Base-by-base conservation (phyloP, 2,888 invertebrate genomes). In the Syrphus vitripennis region DNA sequence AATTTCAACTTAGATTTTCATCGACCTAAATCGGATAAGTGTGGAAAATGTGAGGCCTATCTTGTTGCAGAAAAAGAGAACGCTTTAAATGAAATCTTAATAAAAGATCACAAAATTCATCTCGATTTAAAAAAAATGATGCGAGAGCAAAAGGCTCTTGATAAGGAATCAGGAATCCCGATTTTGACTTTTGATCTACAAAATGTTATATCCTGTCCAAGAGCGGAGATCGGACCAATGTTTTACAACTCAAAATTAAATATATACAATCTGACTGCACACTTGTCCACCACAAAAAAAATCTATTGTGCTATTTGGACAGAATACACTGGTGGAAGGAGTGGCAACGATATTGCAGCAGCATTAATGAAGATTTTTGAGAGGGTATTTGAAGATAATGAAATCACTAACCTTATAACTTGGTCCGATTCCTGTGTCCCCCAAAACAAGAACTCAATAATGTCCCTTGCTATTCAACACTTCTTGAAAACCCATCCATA, bases 361-460 rank as follows among this genome's bases (percentile, higher is more conserved):
- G 78, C 65, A 9, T 24, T 75, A 2, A 48, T 65, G 31, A 57
- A 57, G 67, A 67, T 75, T 31, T 53, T 75, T n/a, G 40, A 37
- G 6, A 65, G 55, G 24, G 75, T 67, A 2, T 57, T 57, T 21
- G 65, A 75, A 53, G 42, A 75, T 48, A 77, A 57, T 16, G 40
- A 77, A 5, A 70, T 77, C 12, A 70, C 19, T 4, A 12, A 77
- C 4, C 24, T 61, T 7, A 61, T 63, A 37, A 77, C 77, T 26
- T 70, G 77, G 77, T 61, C 50, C 24, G 61, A 57, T 55, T 77
- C 69, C 9, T 69, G 77, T 26, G 71, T 74, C 4, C 67, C 59
- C 37, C 67, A 79, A 37, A 79, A 79, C 19, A 79, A 67, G 45
- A 79, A 65, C 16, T 72, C 79, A 10, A 79, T 79, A 24, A 78